phyloP scores from a whole-genome alignment of 2,888 invertebrate species.

The Zaprionus lineosus region DNA sequence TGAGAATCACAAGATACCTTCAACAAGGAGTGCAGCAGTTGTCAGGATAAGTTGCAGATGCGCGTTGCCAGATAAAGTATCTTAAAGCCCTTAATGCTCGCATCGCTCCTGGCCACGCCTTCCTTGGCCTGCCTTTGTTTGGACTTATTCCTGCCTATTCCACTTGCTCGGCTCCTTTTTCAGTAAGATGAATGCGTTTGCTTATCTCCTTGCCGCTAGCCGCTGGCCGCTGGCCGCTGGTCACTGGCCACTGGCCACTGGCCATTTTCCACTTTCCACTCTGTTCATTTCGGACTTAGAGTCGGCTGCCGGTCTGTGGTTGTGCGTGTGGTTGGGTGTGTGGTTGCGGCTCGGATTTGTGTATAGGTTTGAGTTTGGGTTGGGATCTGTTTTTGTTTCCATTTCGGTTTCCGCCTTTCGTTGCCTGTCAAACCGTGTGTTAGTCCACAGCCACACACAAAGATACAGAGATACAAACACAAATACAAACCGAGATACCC shows the following conservation, averaged over 20 bases:
- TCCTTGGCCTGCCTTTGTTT: conserved; percentile 48
- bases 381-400: conserved; percentile 10
- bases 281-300: conserved; percentile 43
- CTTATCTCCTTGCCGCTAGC: conserved; percentile 68
- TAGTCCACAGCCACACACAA: conserved; percentile 24
- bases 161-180: conserved; percentile 19
- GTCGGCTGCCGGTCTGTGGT: conserved; percentile 6
- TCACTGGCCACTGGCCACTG: too few species aligned
- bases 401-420: conserved; percentile 41
- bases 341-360: conserved; percentile 2
- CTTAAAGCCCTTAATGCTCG: conserved; percentile 47
- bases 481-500: conserved; percentile 22
- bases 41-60: conserved; percentile 32
- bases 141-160: conserved; percentile 39
- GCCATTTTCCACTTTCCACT: conserved; percentile 59
- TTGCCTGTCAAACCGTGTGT: conserved; percentile 70
- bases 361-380: neutral
- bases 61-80: conserved; percentile 29
- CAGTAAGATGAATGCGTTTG: conserved; percentile 75
- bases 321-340: neutral
- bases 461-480: conserved; percentile 20
- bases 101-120: conserved; percentile 28
- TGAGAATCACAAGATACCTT: conserved; percentile 37
- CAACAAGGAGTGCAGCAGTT: conserved; percentile 35
- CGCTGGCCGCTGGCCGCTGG: conserved; percentile 64